A percentile compares a stretch with the other conserved stretches of the same genome.
Evolutionary conservation across 2,888 invertebrate species (phyloP).

Genomic region (Athalia circularis): DNA sequence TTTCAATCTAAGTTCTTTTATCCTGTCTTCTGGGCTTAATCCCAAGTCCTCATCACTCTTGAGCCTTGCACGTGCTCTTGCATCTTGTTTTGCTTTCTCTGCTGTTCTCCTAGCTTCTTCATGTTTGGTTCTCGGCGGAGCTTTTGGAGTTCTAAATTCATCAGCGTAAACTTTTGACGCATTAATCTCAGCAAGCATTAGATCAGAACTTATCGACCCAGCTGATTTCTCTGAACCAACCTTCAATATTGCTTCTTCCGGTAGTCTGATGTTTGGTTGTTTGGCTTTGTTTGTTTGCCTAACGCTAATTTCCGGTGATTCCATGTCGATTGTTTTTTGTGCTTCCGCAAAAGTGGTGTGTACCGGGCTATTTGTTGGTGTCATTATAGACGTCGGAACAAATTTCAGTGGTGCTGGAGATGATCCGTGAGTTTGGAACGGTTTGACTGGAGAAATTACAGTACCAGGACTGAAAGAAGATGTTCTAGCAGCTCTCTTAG

Average conservation of each 20-base stretch:
- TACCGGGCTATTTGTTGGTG: slow-evolving; percentile 59
- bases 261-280: neutral
- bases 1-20: slow-evolving; percentile 76
- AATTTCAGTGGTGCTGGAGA: slow-evolving; percentile 55
- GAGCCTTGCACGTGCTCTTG: slow-evolving; percentile 80
- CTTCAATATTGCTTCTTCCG: neutral
- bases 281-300: neutral
- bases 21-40: slow-evolving; percentile 82
- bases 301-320: slow-evolving; percentile 46
- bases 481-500: slow-evolving; percentile 78
- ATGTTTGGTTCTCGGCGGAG: slow-evolving; percentile 75
- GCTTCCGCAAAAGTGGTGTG: slow-evolving; percentile 64
- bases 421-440: slow-evolving; percentile 12
- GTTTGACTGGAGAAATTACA: slow-evolving; percentile 51
- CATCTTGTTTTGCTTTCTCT: slow-evolving; percentile 79
- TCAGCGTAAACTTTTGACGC: slow-evolving; percentile 49
- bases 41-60: slow-evolving; percentile 86
- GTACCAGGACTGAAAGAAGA: slow-evolving; percentile 70
- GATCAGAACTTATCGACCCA: slow-evolving; percentile 10
- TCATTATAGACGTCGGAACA: slow-evolving; percentile 60
- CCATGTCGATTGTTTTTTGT: slow-evolving; percentile 56
- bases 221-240: slow-evolving; percentile 1
- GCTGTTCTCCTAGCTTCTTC: slow-evolving; percentile 75
- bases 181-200: neutral
- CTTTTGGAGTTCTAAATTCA: slow-evolving; percentile 75